Percentiles rank a stretch among this genome's conserved stretches.
phyloP scores from a whole-genome alignment of 35 echinoderm and acorn worm species.

The Patiria miniata region DNA sequence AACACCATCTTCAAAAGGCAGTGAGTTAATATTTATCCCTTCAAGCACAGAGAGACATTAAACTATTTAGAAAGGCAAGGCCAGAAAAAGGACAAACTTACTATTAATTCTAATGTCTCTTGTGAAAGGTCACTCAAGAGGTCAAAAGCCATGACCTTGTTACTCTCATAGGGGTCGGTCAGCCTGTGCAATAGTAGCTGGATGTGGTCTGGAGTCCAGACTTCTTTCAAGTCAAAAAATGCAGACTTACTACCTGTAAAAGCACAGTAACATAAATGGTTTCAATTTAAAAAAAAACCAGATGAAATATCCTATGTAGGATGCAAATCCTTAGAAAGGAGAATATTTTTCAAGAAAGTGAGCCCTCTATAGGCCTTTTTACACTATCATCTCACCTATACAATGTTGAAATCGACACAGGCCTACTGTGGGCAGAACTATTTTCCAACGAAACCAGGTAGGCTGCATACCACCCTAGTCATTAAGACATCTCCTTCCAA shows the following conservation, averaged over 20 bases:
- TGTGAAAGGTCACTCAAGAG: slow-evolving; percentile 64
- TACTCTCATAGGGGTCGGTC: slow-evolving; percentile 73
- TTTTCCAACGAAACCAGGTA: no score
- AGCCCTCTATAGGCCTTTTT: no score
- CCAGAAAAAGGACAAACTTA: slow-evolving; percentile 18
- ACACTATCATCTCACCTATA: no score
- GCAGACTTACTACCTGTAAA: slow-evolving; percentile 11
- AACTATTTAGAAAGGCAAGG: neutral
- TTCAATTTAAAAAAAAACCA: neutral
- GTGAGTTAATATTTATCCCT: no score
- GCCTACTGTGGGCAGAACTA: no score
- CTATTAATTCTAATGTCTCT: slow-evolving; percentile 62
- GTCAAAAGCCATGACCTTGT: slow-evolving; percentile 89
- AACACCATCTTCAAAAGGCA: no score
- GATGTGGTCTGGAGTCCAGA: slow-evolving; percentile 55
- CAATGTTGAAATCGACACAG: no score
- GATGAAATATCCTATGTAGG: neutral
- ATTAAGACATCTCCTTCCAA: no score
- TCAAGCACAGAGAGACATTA: no score
- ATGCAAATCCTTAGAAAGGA: no score
- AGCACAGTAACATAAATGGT: neutral
- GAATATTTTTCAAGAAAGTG: no score
- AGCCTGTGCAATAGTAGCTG: slow-evolving; percentile 63
- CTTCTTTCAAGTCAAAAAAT: slow-evolving; percentile 25
- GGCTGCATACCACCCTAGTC: no score